These are phyloP conservation scores for Muscicapa comitata DNA, from an alignment of 2,797 vertebrate genomes.

Conservation along the genomic window DNA sequence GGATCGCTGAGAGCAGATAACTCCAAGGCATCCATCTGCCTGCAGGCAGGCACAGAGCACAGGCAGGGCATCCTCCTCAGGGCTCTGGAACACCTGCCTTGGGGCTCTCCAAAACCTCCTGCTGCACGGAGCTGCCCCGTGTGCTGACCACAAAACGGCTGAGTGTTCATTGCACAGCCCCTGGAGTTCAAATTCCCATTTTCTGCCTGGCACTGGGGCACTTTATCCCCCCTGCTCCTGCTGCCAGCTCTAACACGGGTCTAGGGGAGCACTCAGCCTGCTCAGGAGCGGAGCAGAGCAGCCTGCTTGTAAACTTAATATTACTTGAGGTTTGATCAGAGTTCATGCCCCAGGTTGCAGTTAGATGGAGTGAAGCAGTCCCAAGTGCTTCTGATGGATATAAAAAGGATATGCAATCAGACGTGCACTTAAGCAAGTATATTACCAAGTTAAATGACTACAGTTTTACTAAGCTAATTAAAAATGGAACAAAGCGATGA, in stretches of 20 bases:
- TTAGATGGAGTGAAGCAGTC: background rate
- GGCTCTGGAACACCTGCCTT: background rate
- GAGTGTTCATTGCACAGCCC: background rate
- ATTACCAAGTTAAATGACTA: conserved; percentile 40
- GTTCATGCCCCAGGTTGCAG: conserved; percentile 11
- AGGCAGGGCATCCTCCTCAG: background rate
- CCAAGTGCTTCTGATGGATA: background rate
- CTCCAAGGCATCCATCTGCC: background rate
- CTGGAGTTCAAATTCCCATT: background rate
- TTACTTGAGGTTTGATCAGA: background rate
- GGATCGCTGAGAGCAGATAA: background rate
- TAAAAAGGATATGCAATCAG: conserved; percentile 40
- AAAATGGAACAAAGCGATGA: conserved; percentile 52
- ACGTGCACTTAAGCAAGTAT: conserved; percentile 32
- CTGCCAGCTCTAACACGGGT: background rate
- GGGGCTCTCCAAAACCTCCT: background rate
- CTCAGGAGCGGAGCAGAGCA: background rate
- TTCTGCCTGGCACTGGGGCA: background rate
- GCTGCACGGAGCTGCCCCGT: background rate
- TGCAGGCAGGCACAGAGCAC: background rate
- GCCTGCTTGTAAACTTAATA: background rate
- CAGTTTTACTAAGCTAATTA: conserved; percentile 62
- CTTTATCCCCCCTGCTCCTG: background rate
- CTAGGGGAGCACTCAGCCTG: accelerated
- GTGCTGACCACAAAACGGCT: background rate